phyloP scores from a whole-genome alignment of 2,113 vertebrate species.

The Otolemur garnettii region DNA sequence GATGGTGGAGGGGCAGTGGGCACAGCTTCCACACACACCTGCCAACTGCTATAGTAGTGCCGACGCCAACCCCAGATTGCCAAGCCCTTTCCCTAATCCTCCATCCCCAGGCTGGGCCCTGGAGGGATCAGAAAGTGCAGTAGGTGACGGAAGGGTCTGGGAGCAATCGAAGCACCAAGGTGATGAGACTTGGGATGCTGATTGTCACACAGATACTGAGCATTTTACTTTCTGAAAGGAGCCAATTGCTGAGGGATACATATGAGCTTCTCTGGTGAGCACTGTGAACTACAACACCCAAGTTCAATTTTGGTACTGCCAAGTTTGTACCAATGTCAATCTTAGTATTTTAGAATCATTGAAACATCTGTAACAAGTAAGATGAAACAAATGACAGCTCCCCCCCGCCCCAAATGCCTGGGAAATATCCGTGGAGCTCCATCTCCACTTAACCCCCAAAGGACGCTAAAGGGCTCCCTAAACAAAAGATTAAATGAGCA shows the following conservation, averaged over 20 bases:
- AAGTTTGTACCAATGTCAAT: slow-evolving; percentile 24
- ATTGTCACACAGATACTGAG: background rate
- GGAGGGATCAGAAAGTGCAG: background rate
- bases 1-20: background rate
- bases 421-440: background rate
- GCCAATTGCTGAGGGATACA: background rate
- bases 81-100: background rate
- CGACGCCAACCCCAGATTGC: background rate
- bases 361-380: slow-evolving; percentile 44
- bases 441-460: background rate
- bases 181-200: background rate
- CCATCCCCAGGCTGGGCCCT: background rate
- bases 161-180: background rate
- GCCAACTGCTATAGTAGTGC: background rate
- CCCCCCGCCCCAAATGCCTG: background rate
- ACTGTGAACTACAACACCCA: background rate
- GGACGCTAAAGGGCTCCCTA: background rate
- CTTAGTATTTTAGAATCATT: slow-evolving; percentile 47
- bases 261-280: background rate
- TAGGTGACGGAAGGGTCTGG: background rate
- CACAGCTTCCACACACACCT: background rate
- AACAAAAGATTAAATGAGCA: background rate
- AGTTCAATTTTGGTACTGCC: background rate
- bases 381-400: background rate
- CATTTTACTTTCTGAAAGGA: slow-evolving; percentile 2